Evolutionary conservation across 2,797 vertebrate genomes (phyloP), one percentile per base, ranked within the genome.

Genomic region (Clarias laeviceps): DNA sequence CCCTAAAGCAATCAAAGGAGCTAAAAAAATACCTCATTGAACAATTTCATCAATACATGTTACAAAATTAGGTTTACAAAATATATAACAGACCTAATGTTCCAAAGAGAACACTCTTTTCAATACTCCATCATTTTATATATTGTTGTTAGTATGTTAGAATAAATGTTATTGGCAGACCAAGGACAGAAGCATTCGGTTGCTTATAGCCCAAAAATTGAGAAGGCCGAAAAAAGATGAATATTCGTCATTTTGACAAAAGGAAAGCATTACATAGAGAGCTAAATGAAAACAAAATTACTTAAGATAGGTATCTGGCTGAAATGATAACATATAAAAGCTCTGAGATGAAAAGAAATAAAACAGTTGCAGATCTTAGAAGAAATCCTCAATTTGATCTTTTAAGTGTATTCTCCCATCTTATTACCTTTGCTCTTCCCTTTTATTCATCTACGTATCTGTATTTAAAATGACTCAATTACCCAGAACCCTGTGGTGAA

Each of bases 381-480:
- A 89, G 88, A 88, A 89, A 90, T 88, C 84, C 88, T 86, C 89
- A 91, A 90, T 90, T 90, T 88, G 88, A 90, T 90, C 89, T 88
- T 87, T 78, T 85, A 88, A 89, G 89, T 82, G 83, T 88, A 85
- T 84, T 90, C 90, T 90, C 86, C 87, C 87, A 82, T 88, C 88
- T 89, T 91, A 90, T 89, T 90, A 90, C 89, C 76, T 87, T 86
- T 85, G 57, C 87, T 79, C 82, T 86, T 84, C 68, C 83, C 88
- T 88, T 90, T 90, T 90, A 90, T 90, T 90, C 89, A 86, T 86
- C 89, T 88, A 89, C 61, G 88, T 90, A 90, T 90, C 89, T 90
- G 86, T 90, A 89, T 90, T 90, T 89, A 87, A 90, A 90, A 90
- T 88, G 88, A 90, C 89, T 88, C 89, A 89, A 90, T 90, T 90